Evolutionary conservation across 2,888 invertebrate genomes (phyloP).

Genomic region (Dexiosoma caninum): DNA sequence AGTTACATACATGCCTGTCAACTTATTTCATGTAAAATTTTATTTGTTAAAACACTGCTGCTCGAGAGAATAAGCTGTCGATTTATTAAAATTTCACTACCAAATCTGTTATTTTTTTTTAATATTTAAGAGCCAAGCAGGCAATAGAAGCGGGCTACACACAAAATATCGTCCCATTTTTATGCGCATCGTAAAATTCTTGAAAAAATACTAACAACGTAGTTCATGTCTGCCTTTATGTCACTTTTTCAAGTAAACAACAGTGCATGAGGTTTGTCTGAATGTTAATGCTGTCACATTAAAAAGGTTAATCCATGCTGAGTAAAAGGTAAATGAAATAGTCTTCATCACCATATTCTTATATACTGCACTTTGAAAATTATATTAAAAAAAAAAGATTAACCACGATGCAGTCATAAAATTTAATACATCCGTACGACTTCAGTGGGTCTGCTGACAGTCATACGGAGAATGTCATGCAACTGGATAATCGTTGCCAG

Average conservation of each 20-base stretch:
- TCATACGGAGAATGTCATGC: slow-evolving; percentile 49
- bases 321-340: slow-evolving; percentile 13
- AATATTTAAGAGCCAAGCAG: too few species aligned
- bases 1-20: too few species aligned
- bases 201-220: too few species aligned
- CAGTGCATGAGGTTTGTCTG: not conserved
- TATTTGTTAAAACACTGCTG: too few species aligned
- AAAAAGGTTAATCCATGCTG: too few species aligned
- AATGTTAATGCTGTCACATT: not conserved
- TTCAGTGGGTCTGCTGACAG: slow-evolving; percentile 8
- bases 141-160: too few species aligned
- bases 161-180: too few species aligned
- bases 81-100: too few species aligned
- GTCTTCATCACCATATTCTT: slow-evolving; percentile 10
- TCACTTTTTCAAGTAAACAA: not conserved
- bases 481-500: slow-evolving; percentile 32
- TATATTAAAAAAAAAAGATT: not conserved
- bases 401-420: slow-evolving; percentile 7
- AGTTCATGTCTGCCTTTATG: not conserved
- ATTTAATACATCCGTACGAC: not conserved
- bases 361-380: slow-evolving; percentile 3
- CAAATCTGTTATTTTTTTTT: too few species aligned
- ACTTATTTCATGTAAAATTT: too few species aligned
- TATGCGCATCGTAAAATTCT: too few species aligned
- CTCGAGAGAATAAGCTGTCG: too few species aligned